Percentiles rank a stretch among this genome's conserved stretches.
These are phyloP conservation scores for Stenodera caucasica DNA, from an alignment of 2,888 invertebrate genomes.

Conservation along the genomic window DNA sequence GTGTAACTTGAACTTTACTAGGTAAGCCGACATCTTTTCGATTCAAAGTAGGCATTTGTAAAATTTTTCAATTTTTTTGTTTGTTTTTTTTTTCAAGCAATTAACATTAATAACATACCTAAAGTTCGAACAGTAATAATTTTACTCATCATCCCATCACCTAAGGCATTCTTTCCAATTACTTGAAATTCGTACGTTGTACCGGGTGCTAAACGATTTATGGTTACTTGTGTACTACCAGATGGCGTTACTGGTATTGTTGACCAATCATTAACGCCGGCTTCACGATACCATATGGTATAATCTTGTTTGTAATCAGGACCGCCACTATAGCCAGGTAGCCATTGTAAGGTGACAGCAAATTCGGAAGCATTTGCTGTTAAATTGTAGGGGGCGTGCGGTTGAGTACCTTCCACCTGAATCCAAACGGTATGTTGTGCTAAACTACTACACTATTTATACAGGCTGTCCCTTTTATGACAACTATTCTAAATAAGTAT, in stretches of 20 bases:
- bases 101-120: constrained; percentile 65
- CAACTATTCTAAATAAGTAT: too few species aligned
- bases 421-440: neutral
- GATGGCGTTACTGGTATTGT: constrained; percentile 92
- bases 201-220: constrained; percentile 86
- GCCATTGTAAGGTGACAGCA: constrained; percentile 87
- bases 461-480: too few species aligned
- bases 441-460: too few species aligned
- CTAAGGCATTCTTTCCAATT: constrained; percentile 90
- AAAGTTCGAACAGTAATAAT: constrained; percentile 86
- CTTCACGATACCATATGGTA: constrained; percentile 91
- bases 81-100: neutral
- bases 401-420: constrained; percentile 80
- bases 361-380: constrained; percentile 86
- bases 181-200: constrained; percentile 96
- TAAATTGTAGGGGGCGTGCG: constrained; percentile 96
- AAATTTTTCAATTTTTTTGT: too few species aligned
- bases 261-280: constrained; percentile 87
- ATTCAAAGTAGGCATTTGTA: constrained; percentile 19
- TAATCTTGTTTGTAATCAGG: constrained; percentile 95
- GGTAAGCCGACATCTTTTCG: constrained; percentile 61
- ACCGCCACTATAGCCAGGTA: constrained; percentile 94
- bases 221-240: constrained; percentile 86
- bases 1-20: constrained; percentile 64
- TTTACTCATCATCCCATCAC: constrained; percentile 96